Base-by-base conservation (phyloP, 2,113 vertebrate genomes). In the Steatornis caripensis region DNA sequence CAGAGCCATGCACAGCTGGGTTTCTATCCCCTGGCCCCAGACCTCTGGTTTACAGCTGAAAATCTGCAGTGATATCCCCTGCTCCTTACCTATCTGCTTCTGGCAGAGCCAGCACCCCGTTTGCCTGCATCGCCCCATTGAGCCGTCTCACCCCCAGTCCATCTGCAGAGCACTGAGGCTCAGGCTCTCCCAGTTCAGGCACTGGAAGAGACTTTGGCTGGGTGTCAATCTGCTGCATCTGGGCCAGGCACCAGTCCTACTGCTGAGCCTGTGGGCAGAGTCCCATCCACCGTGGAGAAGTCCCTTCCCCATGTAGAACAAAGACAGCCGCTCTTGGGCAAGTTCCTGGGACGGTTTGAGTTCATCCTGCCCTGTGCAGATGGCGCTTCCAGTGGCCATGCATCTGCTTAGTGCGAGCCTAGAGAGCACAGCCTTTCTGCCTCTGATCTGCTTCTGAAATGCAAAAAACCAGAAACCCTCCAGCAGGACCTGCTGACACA, bases 1-100 rank as follows among this genome's bases (percentile, higher is more conserved):
- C 80, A 54, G 78, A 95, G 80, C 87, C 85, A 81, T 10, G 93
- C 77, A 61, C 91, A 90, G 91, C 85, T 95, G 87, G 24, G 49
- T 87, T 83, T 92, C 65, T 72, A 43, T 12, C 49, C 57, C 43
- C 77, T 62, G 76, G 36, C 79, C 72, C 0, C 37, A 87, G 65
- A 27, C 41, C 82, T 83, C 70, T 69, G 82, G 11, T n/a, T 60
- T 49, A 57, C 57, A 62, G 88, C 51, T 78, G 74, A 53, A 92
- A 88, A 66, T 32, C 51, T 68, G 55, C 76, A 54, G 4, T 58
- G 24, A 39, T 49, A 51, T 51, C 46, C 62, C 58, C 55, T 74
- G 20, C 45, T 92, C 29, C 62, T 75, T 61, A 74, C 69, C 55
- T 2, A 0, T 58, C 74, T 84, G 61, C 75, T 79, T 48, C 86